phyloP scores from a whole-genome alignment of 2,888 invertebrate species.

The Molorchus minor region DNA sequence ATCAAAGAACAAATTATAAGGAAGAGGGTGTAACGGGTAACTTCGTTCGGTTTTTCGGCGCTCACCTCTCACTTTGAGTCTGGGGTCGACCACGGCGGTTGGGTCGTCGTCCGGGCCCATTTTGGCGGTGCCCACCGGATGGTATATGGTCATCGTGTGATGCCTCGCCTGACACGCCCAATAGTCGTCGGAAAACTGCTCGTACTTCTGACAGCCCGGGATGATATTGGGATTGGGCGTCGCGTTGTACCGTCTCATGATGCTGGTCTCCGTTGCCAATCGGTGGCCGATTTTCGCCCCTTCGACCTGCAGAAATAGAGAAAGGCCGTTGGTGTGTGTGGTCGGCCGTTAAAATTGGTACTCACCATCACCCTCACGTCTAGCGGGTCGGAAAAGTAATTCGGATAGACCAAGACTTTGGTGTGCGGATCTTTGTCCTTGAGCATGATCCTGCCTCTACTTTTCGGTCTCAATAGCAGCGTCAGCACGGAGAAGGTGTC shows the following conservation, averaged over 20 bases:
- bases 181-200: constrained; percentile 76
- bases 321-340: constrained; percentile 1
- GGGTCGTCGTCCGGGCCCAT: constrained; percentile 75
- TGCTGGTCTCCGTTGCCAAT: constrained; percentile 67
- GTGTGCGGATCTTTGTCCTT: constrained; percentile 74
- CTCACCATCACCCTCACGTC: constrained; percentile 79
- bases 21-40: too few relatives aligned
- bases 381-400: constrained; percentile 79
- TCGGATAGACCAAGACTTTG: constrained; percentile 86
- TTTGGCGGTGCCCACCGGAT: constrained; percentile 83
- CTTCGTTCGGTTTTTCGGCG: too few relatives aligned
- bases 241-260: constrained; percentile 70
- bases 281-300: constrained; percentile 76
- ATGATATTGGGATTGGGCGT: constrained; percentile 72
- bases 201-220: constrained; percentile 72
- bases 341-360: constrained; percentile 20
- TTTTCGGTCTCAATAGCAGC: constrained; percentile 75
- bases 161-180: constrained; percentile 79
- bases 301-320: constrained; percentile 68
- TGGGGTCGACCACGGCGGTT: constrained; percentile 75
- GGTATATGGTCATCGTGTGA: constrained; percentile 82
- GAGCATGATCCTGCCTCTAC: constrained; percentile 75
- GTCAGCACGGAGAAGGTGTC: constrained; percentile 46
- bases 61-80: constrained; percentile 71
- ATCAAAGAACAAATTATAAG: too few relatives aligned